Evolutionary conservation across 2,797 vertebrate species (phyloP).

Genomic region (Clarias laeviceps): DNA sequence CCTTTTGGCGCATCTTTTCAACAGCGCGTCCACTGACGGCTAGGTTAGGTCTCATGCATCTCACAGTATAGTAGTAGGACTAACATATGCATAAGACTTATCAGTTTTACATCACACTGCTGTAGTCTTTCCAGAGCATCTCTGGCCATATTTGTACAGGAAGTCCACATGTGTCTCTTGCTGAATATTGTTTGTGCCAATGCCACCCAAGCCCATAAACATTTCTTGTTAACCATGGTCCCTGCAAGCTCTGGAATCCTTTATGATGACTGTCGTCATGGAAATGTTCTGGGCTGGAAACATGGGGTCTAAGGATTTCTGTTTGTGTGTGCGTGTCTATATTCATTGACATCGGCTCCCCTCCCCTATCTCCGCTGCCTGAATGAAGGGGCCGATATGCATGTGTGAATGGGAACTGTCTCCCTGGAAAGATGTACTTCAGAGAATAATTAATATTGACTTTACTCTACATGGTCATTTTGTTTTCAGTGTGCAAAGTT

Average conservation of each 20-base stretch:
- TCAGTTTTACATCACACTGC: background rate
- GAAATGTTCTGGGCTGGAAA: conserved; percentile 55
- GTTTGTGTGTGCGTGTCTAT: conserved; percentile 28
- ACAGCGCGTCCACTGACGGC: background rate
- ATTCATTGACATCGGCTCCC: conserved; percentile 45
- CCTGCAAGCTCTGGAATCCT: conserved; percentile 21
- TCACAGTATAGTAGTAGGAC: no score
- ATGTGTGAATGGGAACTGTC: background rate
- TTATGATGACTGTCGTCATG: conserved; percentile 53
- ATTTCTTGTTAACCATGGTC: conserved; percentile 1
- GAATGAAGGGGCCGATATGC: background rate
- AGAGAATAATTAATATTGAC: background rate
- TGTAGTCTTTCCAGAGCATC: background rate
- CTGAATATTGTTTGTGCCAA: background rate
- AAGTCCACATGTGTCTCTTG: background rate
- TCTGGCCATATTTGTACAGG: background rate
- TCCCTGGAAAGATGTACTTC: background rate
- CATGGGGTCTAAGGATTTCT: conserved; percentile 51
- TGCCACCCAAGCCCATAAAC: background rate
- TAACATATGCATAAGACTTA: no score
- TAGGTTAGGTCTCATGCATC: conserved; percentile 1
- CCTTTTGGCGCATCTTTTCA: conserved; percentile 21
- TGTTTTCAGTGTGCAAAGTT: background rate
- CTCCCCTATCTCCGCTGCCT: conserved; percentile 2
- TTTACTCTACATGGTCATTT: background rate